Base-by-base conservation (phyloP, 2,797 vertebrate species). In the Enteromius treurensis region DNA sequence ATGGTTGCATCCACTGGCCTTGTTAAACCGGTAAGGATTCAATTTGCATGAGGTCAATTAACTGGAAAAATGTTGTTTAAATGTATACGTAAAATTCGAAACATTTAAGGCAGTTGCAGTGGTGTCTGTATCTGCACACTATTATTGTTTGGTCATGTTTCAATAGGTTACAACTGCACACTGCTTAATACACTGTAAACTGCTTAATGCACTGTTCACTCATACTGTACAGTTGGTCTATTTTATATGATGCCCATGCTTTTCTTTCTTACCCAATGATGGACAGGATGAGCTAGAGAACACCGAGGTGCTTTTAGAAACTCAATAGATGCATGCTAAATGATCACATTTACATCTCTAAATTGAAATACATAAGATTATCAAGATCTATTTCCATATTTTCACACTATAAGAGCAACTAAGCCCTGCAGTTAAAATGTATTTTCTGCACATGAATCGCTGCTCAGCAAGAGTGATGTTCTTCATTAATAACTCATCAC, bases 1-100 rank as follows among this genome's bases (percentile, higher is more conserved):
- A 95, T 97, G 0, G 97, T 90, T 0, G 53, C 95, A 81, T 94
- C 94, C 5, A 89, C 94, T 1, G 96, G 97, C 79, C 90, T 98
- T 7, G 93, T 97, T 79, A 95, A 88, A 85, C 91, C 90, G 95
- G 97, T 98, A 86, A 87, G 92, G 5, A 60, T 15, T 89, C 64
- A 81, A 34, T 40, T 82, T 32, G 47, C 9, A 51, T 51, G 17
- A 32, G 26, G 17, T 19, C 45, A 51, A 13, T 32, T 73, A 73
- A 51, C 10, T 32, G 26, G 26, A 19, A 15, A 47, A 71, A 73
- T 17, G 6, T 15, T 8, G 11, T 68, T 11, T 10, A 21, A 67
- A 67, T 4, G 19, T 53, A 51, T 34, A 17, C 7, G 26, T 64
- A 21, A 40, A 40, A n/a, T 42, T 6, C 5, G 6, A 26, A 67